Percentiles rank a stretch among this genome's conserved stretches.
These are phyloP conservation scores for Apis laboriosa DNA, from an alignment of 1,140 invertebrate species.

Conservation along the genomic window DNA sequence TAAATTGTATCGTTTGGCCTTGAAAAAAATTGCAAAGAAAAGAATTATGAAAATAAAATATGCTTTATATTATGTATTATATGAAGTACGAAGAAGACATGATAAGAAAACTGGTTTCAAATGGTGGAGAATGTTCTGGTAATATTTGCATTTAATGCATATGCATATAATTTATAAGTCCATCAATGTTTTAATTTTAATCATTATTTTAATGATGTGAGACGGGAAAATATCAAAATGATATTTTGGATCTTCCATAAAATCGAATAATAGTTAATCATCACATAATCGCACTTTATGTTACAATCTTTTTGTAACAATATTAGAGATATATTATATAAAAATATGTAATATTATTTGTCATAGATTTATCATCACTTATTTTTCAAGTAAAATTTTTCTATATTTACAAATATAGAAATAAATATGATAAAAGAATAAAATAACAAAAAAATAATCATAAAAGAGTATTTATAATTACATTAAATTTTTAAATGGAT, in stretches of 20 bases:
- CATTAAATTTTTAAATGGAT: too few relatives aligned
- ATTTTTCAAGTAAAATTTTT: not conserved
- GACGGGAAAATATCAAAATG: not conserved
- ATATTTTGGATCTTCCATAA: not conserved
- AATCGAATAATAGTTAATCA: not conserved
- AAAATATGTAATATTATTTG: too few relatives aligned
- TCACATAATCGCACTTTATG: not conserved
- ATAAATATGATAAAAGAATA: not conserved
- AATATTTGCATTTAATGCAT: conserved; percentile 38
- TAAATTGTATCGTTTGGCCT: conserved; percentile 12
- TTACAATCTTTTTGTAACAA: not conserved
- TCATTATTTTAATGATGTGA: not conserved
- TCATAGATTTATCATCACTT: not conserved
- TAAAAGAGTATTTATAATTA: too few relatives aligned
- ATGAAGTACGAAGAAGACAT: conserved; percentile 28
- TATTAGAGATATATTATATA: not conserved
- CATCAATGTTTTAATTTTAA: conserved; percentile 10
- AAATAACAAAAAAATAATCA: not conserved
- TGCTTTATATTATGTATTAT: conserved; percentile 27
- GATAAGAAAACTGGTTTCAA: conserved; percentile 45
- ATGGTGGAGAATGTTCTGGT: conserved; percentile 42
- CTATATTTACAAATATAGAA: not conserved
- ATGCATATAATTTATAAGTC: conserved; percentile 20
- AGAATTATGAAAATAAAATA: conserved; percentile 13
- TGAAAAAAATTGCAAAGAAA: conserved; percentile 25